phyloP scores from a whole-genome alignment of 2,113 vertebrate genomes.

The Tringa solitaria region DNA sequence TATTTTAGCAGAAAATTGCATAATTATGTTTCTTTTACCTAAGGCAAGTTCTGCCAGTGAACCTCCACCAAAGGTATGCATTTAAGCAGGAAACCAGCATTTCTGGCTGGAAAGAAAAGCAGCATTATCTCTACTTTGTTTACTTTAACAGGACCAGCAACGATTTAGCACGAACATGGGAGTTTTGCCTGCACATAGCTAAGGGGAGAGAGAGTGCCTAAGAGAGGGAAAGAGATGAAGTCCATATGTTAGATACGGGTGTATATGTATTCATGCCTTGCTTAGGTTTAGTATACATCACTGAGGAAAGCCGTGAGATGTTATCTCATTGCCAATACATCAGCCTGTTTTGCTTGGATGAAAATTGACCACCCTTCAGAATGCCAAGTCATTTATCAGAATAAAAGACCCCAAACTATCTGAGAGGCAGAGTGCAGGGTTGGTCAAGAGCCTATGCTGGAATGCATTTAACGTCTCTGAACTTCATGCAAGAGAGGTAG shows the following conservation, averaged over 20 bases:
- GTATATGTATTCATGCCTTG: not conserved
- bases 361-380: conserved; percentile 5
- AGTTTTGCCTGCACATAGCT: conserved; percentile 4
- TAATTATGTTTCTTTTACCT: conserved; percentile 65
- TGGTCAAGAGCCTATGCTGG: not conserved
- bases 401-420: not conserved
- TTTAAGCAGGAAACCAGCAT: conserved; percentile 64
- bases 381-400: conserved; percentile 9
- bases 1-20: conserved; percentile 44
- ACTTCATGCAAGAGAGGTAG: not conserved
- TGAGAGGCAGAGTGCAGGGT: not conserved
- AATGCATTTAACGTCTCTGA: not conserved
- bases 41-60: conserved; percentile 50
- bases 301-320: conserved; percentile 27
- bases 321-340: conserved; percentile 26
- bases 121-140: conserved; percentile 45
- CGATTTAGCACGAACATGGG: not conserved
- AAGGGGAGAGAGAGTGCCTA: not conserved
- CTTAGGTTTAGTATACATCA: conserved; percentile 14
- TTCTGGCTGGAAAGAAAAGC: conserved; percentile 67
- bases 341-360: conserved; percentile 11
- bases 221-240: not conserved
- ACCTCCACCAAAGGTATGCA: conserved; percentile 45
- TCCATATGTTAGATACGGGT: not conserved
- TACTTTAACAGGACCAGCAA: conserved; percentile 30